Evolutionary conservation across 2,797 vertebrate species (phyloP).

Genomic region (Eospalax fontanierii): DNA sequence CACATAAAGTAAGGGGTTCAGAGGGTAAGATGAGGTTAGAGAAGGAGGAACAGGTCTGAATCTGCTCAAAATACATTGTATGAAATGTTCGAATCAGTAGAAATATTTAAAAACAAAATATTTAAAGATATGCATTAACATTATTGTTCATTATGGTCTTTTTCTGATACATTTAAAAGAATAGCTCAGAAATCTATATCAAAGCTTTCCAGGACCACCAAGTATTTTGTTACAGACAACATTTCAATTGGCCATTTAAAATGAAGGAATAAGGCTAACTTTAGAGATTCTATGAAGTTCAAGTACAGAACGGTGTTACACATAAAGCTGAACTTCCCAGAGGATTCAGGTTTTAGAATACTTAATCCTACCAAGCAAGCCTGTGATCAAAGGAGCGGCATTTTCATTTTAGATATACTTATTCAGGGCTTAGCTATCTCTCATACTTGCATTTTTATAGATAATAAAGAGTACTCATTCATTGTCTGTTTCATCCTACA

Average conservation of each 20-base stretch:
- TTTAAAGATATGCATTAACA: constrained; percentile 29
- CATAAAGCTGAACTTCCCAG: background rate
- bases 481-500: background rate
- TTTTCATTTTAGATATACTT: background rate
- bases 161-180: background rate
- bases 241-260: background rate
- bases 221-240: background rate
- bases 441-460: background rate
- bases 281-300: constrained; percentile 20
- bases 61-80: no score
- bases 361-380: background rate
- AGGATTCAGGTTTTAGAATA: background rate
- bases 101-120: background rate
- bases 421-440: background rate
- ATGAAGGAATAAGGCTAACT: background rate
- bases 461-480: background rate
- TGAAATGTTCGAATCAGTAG: no score
- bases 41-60: no score
- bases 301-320: background rate
- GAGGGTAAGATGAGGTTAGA: background rate
- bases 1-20: no score
- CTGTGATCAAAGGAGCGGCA: background rate
- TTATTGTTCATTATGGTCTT: background rate
- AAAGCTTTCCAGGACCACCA: background rate
- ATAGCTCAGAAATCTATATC: background rate